Base-by-base conservation (phyloP, 1,140 invertebrate species). In the Charaxes varanes region DNA sequence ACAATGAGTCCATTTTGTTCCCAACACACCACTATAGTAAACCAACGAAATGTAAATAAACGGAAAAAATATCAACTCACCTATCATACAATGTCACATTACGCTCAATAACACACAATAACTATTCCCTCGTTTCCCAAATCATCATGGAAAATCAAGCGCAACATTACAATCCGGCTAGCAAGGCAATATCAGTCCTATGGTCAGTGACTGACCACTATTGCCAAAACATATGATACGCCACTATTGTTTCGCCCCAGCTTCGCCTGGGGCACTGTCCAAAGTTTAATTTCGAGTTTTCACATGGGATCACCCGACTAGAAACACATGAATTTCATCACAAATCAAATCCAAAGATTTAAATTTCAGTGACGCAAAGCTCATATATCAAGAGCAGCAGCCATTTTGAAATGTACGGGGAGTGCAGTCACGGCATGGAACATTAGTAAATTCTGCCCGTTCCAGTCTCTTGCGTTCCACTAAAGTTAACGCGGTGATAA, bases 401-500 rank as follows among this genome's bases (percentile, higher is more conserved):
- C 82, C 82, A 85, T 85, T 84, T 85, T 85, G 82, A 85, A 85
- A 85, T 82, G 79, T 78, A 82, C 74, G 74, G 78, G 77, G 82
- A 84, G 78, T 76, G 68, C 76, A 81, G 77, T 82, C 78, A 82
- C 78, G 80, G 82, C 82, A 84, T 83, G 78, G 77, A 77, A 85
- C 71, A 84, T 79, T 78, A 60, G 69, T 62, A 67, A 72, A 68
- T 80, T 77, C 57, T 48, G 32, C 63, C 62, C 51, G 52, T 62
- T 74, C 62, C 62, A 41, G 62, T 60, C 44, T 60, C 33, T 70
- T 37, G 35, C 31, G 45, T 58, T 44, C 53, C 47, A 61, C 51
- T 30, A 65, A 65, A 63, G 47, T 34, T 62, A 53, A 48, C 53
- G 44, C 35, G 43, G 56, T 64, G 53, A 41, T 50, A 58, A 50